Evolutionary conservation across 2,888 invertebrate genomes (phyloP).

Genomic region (Hermaeophaga mercurialis): DNA sequence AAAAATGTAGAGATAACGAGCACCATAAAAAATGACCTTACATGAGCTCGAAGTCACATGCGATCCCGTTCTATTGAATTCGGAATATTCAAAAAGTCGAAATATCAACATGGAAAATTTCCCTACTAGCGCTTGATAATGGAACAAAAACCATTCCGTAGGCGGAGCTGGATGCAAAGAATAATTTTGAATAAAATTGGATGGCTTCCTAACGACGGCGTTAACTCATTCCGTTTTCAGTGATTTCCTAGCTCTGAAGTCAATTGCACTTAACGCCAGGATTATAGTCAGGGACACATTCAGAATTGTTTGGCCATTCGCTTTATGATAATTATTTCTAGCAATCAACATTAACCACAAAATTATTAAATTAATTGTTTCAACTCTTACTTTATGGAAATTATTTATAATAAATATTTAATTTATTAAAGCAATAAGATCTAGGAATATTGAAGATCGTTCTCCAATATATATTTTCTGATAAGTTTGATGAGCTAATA

Average conservation of each 20-base stretch:
- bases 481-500: too few species aligned
- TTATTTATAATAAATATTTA: too few species aligned
- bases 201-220: constrained; percentile 11
- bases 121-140: not conserved
- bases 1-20: constrained; percentile 8
- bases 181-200: constrained; percentile 16
- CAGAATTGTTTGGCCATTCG: too few species aligned
- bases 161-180: constrained; percentile 6
- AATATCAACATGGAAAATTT: constrained; percentile 5
- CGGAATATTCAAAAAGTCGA: constrained; percentile 4
- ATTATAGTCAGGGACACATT: not conserved
- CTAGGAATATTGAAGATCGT: too few species aligned
- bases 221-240: constrained; percentile 17
- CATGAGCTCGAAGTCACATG: not conserved
- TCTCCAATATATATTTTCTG: too few species aligned
- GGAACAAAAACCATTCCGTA: constrained; percentile 9
- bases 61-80: constrained; percentile 7
- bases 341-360: too few species aligned
- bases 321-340: too few species aligned
- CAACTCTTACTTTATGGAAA: too few species aligned
- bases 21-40: not conserved
- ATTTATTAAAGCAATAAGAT: too few species aligned
- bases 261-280: constrained; percentile 7
- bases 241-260: constrained; percentile 7
- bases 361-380: too few species aligned